Evolutionary conservation across 2,113 vertebrate species (phyloP), one percentile per base, ranked within the genome.

Genomic region (Oryzias woworae): DNA sequence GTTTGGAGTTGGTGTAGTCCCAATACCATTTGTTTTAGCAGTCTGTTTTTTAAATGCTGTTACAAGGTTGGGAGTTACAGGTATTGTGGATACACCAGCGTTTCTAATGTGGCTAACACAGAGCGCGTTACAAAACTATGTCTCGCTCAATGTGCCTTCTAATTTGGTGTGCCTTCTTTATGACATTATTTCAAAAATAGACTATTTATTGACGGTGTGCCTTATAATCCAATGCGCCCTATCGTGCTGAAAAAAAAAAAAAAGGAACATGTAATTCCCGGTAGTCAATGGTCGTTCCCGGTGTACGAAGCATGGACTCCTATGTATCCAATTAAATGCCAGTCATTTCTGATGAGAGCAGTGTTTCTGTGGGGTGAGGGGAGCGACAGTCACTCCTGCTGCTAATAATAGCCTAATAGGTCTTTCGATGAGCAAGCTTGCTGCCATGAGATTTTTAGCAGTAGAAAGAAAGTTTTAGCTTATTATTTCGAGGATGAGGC

Each of bases 261-360:
- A 90, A 89, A 94, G 92, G 90, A 87, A 81, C 91, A 88, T 90
- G 20, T 85, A 68, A 69, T 51, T 77, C 60, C 48, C 22, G 0
- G 51, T 42, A 52, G 68, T 64, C 15, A 16, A 58, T 43, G 72
- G 59, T 20, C 47, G 3, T 44, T 58, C 59, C 1, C 73, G 51
- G 69, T 22, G 69, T 90, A 88, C 82, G 87, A 85, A 82, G 88
- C 81, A 75, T 70, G 78, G 79, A 92, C 24, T 89, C 77, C 80
- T 69, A 73, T 83, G 82, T 86, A 92, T 92, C 89, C 90, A 94
- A 94, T 95, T 95, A 93, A 88, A 87, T 75, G 74, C 70, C 77
- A 80, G 93, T 92, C 91, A 92, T 94, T 92, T 92, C 92, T 94
- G 90, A 94, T 77, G 89, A 88, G 80, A 75, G 62, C 63, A 31